Evolutionary conservation across 2,113 vertebrate genomes (phyloP), one percentile per base, ranked within the genome.

Genomic region (Monarcha castaneiventris): DNA sequence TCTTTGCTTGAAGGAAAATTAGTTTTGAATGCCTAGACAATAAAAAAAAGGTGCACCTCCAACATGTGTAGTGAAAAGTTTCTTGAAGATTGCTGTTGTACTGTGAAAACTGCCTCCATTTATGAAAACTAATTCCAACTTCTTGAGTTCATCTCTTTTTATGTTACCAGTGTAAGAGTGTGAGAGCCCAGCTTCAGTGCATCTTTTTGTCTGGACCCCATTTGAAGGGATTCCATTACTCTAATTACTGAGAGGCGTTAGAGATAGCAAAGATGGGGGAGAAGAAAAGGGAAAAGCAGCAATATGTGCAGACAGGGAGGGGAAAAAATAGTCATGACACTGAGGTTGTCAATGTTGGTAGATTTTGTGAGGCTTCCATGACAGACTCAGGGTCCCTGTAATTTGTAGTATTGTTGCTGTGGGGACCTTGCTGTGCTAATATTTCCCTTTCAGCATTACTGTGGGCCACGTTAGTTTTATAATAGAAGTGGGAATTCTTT

Each of bases 101-200:
- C 18, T 78, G 8, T 82, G 62, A 82, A 72, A 79, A 26, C 37
- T 76, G 25, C 48, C 25, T 87, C 37, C 19, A 25, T 72, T 90
- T 92, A 30, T 52, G 75, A 87, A 59, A 78, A 32, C 19, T 78
- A 58, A 75, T 75, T 63, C 48, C 29, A 39, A 0, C 5, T 84
- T 74, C 49, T 49, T 61, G 20, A 74, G 6, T 92, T 91, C 16
- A 7, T 83, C 46, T 73, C 17, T 52, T 79, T 56, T 86, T 84
- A 0, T 1, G 1, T 39, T 62, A 44, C 3, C 43, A 33, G 0
- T 54, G 16, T 80, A 62, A 64, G 21, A 37, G n/a, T 27, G 18
- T 56, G 61, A 84, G 43, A 51, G 35, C 32, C 9, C 2, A 80
- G 19, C 39, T 46, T 72, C n/a, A 21, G 46, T n/a, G 37, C 11